Percentiles rank a stretch among this genome's conserved stretches.
phyloP scores from a whole-genome alignment of 30 jellyfish, hydroid and myxozoan species.

The Rhopilema esculentum region DNA sequence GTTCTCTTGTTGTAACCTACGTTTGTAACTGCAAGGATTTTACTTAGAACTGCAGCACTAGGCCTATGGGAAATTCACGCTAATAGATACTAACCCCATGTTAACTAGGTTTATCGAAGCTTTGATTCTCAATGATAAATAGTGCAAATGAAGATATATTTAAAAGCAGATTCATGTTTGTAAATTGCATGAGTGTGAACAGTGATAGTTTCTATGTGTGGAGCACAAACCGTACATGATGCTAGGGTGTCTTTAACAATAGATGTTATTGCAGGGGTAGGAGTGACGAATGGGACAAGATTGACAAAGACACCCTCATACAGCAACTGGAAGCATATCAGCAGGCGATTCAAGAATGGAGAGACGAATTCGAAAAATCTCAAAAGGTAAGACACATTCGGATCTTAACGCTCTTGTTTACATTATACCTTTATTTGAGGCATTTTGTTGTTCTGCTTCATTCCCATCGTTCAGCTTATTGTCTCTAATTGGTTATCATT shows the following conservation, averaged over 20 bases:
- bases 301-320: conserved; percentile 56
- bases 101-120: too few relatives aligned
- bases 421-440: conserved; percentile 1
- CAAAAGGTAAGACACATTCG: conserved; percentile 61
- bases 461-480: too few relatives aligned
- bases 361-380: conserved; percentile 86
- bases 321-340: conserved; percentile 84
- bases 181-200: neutral
- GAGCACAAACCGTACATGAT: neutral
- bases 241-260: neutral
- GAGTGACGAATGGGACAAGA: conserved; percentile 63
- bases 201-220: neutral
- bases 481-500: too few relatives aligned
- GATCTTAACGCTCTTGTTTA: neutral
- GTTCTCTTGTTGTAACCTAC: too few relatives aligned
- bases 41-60: too few relatives aligned
- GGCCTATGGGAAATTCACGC: too few relatives aligned
- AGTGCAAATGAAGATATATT: too few relatives aligned
- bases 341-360: conserved; percentile 93
- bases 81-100: too few relatives aligned
- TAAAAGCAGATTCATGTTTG: too few relatives aligned
- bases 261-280: conserved; percentile 19
- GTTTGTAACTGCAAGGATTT: too few relatives aligned
- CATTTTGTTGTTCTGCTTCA: too few relatives aligned
- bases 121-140: too few relatives aligned